These are phyloP conservation scores for Cylloceria caligata DNA, from an alignment of 2,888 invertebrate genomes.

Conservation along the genomic window DNA sequence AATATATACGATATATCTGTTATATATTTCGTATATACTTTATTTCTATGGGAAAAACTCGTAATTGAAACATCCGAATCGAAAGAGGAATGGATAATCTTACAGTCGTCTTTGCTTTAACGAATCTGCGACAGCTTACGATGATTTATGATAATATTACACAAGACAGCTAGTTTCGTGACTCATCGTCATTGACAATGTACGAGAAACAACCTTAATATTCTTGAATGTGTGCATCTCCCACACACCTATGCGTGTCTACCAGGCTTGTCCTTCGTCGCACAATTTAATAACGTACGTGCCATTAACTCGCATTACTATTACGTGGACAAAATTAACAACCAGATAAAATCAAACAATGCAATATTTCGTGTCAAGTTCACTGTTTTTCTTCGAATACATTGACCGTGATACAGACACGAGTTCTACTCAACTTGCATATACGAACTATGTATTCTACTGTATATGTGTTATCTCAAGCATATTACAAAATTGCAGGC, in stretches of 20 bases:
- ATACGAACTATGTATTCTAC: not conserved
- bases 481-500: slow-evolving; percentile 37
- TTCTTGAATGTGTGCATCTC: not conserved
- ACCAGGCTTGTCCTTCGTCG: not conserved
- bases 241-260: not conserved
- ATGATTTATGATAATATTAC: slow-evolving; percentile 49
- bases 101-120: not conserved
- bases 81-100: not conserved
- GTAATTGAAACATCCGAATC: too few species aligned
- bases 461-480: slow-evolving; percentile 14
- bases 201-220: not conserved
- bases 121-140: slow-evolving; percentile 22
- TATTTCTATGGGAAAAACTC: too few species aligned
- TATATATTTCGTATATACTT: too few species aligned
- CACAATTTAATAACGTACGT: not conserved
- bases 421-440: not conserved
- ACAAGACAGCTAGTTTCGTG: slow-evolving; percentile 21
- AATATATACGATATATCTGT: too few species aligned
- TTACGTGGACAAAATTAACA: slow-evolving; percentile 41
- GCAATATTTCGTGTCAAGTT: slow-evolving; percentile 53
- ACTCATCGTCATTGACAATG: slow-evolving; percentile 5
- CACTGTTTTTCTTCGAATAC: slow-evolving; percentile 7
- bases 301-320: slow-evolving; percentile 1
- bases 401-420: not conserved
- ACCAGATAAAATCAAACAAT: slow-evolving; percentile 10